Evolutionary conservation across 2,113 vertebrate genomes (phyloP).

Genomic region (Callaeas wilsoni): DNA sequence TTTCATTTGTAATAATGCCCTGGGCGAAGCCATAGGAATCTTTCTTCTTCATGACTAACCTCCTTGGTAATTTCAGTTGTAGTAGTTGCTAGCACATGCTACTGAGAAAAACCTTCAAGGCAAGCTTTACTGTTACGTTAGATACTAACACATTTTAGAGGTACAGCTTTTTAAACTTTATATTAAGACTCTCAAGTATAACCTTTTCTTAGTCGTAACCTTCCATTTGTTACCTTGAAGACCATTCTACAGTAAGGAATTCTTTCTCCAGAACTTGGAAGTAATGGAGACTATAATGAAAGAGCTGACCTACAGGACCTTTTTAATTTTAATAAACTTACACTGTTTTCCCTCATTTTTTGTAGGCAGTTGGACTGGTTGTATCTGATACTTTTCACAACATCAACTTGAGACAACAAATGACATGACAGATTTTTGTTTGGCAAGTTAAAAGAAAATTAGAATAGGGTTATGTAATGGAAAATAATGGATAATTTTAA

Average conservation of each 20-base stretch:
- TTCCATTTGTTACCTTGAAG: not conserved
- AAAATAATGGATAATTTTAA: not conserved
- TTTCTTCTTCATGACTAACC: not conserved
- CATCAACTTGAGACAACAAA: not conserved
- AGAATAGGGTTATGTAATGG: not conserved
- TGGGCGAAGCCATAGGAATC: not conserved
- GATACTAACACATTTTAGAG: not conserved
- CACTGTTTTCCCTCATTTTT: not conserved
- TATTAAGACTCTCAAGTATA: not conserved
- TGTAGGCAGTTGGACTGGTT: not conserved
- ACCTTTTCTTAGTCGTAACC: not conserved
- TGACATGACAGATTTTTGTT: not conserved
- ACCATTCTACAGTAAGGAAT: not conserved
- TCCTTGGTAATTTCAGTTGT: not conserved
- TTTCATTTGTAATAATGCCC: not conserved
- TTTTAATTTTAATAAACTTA: not conserved
- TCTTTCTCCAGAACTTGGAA: not conserved
- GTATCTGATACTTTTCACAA: not conserved
- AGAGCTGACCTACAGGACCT: not conserved
- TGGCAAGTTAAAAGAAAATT: not conserved
- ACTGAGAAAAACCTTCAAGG: not conserved
- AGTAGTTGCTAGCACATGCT: not conserved
- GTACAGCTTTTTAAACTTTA: not conserved
- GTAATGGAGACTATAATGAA: not conserved
- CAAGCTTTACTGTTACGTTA: not conserved